Evolutionary conservation across 2,113 vertebrate genomes (phyloP).

Genomic region (Aptenodytes patagonicus): DNA sequence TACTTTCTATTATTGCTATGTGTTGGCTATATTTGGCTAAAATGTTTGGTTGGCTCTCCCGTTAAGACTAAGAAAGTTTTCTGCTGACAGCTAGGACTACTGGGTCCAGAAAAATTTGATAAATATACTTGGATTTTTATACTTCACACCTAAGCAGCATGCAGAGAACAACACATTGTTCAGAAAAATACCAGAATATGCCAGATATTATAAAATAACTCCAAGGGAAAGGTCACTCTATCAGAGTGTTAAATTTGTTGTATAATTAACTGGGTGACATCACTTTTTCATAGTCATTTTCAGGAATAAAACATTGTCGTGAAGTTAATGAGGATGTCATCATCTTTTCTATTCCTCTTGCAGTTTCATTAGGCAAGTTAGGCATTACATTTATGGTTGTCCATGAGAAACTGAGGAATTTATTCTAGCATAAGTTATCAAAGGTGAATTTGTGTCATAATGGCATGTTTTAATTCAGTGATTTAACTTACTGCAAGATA

Average conservation of each 20-base stretch:
- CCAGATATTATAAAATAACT: background rate
- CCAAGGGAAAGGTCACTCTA: background rate
- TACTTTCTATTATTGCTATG: background rate
- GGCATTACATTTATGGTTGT: background rate
- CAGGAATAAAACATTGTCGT: background rate
- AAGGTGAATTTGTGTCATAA: background rate
- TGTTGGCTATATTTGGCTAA: background rate
- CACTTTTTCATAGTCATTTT: background rate
- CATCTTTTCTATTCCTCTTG: background rate
- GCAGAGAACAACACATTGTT: background rate
- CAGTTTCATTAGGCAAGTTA: background rate
- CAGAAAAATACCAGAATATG: background rate
- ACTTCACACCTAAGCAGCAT: background rate
- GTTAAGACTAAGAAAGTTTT: background rate
- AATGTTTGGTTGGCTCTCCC: background rate
- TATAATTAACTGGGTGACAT: background rate
- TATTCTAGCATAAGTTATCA: background rate
- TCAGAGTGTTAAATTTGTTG: background rate
- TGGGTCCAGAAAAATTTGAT: background rate
- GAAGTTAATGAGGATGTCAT: background rate
- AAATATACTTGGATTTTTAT: background rate
- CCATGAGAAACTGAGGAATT: background rate
- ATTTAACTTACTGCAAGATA: background rate
- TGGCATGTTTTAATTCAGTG: background rate
- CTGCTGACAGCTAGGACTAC: background rate